These are phyloP conservation scores for Parapristionchus giblindavisi DNA, from an alignment of 2,888 invertebrate species.

Conservation along the genomic window DNA sequence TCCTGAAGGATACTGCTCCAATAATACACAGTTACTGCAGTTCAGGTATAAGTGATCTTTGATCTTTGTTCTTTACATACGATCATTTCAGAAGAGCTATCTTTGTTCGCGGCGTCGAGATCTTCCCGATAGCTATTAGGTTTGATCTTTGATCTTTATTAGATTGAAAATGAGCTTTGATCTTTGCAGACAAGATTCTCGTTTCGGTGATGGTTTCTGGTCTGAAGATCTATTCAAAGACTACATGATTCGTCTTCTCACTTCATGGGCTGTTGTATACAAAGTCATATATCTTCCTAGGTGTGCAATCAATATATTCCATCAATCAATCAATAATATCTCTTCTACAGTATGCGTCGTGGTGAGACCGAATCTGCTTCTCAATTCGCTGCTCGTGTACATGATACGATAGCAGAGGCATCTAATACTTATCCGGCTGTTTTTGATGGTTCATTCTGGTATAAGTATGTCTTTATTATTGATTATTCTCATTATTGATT, in stretches of 20 bases:
- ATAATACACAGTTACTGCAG: conserved; percentile 35
- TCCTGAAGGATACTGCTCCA: conserved; percentile 35
- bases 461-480: conserved; percentile 23
- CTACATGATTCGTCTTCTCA: conserved; percentile 30
- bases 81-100: conserved; percentile 9
- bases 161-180: neutral
- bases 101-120: conserved; percentile 28
- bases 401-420: conserved; percentile 20
- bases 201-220: conserved; percentile 36
- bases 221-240: conserved; percentile 35
- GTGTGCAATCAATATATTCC: neutral
- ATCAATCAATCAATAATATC: neutral
- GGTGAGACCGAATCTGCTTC: conserved; percentile 16
- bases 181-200: conserved; percentile 20
- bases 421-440: neutral
- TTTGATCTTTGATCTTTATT: neutral
- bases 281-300: conserved; percentile 25
- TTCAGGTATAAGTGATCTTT: conserved; percentile 19
- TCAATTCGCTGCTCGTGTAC: conserved; percentile 28
- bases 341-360: conserved; percentile 29
- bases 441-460: conserved; percentile 34
- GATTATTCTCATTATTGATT: too few relatives aligned
- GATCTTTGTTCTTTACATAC: conserved; percentile 12
- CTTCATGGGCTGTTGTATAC: conserved; percentile 33
- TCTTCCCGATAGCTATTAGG: neutral